Evolutionary conservation across 1,140 invertebrate genomes (phyloP).

Genomic region (Drosophila orena): DNA sequence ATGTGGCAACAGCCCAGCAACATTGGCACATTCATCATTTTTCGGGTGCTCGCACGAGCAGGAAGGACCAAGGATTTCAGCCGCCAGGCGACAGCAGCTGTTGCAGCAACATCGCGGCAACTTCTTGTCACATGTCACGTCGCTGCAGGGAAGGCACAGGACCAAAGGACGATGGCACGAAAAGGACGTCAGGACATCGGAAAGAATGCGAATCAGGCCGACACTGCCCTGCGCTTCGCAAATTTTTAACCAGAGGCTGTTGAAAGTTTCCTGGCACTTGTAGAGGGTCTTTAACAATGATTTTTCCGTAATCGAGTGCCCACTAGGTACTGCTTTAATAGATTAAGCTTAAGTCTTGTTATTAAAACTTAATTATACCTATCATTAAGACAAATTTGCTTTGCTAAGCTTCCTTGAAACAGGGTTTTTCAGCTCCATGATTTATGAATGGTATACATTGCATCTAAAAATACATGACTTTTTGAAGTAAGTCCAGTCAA

Average conservation of each 20-base stretch:
- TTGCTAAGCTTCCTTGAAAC: too few species aligned
- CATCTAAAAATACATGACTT: too few species aligned
- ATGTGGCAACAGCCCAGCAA: constrained; percentile 58
- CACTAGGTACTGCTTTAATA: not conserved
- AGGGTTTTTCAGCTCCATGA: too few species aligned
- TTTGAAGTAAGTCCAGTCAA: too few species aligned
- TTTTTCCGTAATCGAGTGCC: not conserved
- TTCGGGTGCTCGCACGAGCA: constrained; percentile 32
- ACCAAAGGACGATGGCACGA: not conserved
- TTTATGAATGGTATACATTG: too few species aligned
- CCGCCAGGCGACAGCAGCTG: constrained; percentile 56
- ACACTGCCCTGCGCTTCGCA: constrained; percentile 8
- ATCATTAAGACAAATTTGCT: too few species aligned
- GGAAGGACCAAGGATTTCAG: constrained; percentile 28
- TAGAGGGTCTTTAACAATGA: constrained; percentile 6
- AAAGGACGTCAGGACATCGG: constrained; percentile 2
- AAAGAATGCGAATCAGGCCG: constrained; percentile 31
- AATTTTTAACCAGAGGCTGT: constrained; percentile 7
- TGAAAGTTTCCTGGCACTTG: constrained; percentile 21
- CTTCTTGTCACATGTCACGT: constrained; percentile 82
- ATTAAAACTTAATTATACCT: too few species aligned
- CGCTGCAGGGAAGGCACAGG: constrained; percentile 26
- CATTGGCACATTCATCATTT: constrained; percentile 83
- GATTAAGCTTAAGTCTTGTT: too few species aligned
- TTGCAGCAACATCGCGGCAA: constrained; percentile 70